Evolutionary conservation across 2,797 vertebrate species (phyloP).

Genomic region (Chelon labrosus): DNA sequence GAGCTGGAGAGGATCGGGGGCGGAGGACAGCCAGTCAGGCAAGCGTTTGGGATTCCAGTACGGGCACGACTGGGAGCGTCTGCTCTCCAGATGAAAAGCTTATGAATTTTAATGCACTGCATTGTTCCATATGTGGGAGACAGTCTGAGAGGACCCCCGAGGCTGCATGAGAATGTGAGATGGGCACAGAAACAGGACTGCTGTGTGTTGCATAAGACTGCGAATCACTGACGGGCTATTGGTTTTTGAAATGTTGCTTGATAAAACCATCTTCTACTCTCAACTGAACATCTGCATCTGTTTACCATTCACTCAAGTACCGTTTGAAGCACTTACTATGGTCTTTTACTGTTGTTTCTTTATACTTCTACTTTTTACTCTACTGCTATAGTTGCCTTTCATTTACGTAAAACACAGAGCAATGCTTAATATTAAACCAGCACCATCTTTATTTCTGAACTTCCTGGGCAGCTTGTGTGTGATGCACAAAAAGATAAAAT

Average conservation of each 20-base stretch:
- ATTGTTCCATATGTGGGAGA: constrained; percentile 81
- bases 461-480: background rate
- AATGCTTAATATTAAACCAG: background rate
- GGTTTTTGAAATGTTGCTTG: constrained; percentile 22
- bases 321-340: background rate
- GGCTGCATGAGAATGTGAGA: constrained; percentile 61
- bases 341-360: background rate
- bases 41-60: constrained; percentile 82
- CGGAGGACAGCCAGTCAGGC: constrained; percentile 59
- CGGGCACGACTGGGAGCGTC: constrained; percentile 70
- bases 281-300: constrained; percentile 14
- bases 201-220: constrained; percentile 29
- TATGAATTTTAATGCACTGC: constrained; percentile 82
- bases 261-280: constrained; percentile 12
- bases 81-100: constrained; percentile 73
- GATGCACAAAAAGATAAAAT: background rate
- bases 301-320: background rate
- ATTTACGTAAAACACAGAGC: background rate
- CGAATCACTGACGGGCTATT: constrained; percentile 23
- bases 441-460: too few species aligned
- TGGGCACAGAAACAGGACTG: constrained; percentile 49
- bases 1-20: constrained; percentile 59
- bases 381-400: background rate
- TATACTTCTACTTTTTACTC: background rate
- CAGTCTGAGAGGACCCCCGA: constrained; percentile 65